Evolutionary conservation across 1,140 invertebrate species (phyloP).

Genomic region (Lysiphlebus fabarum): DNA sequence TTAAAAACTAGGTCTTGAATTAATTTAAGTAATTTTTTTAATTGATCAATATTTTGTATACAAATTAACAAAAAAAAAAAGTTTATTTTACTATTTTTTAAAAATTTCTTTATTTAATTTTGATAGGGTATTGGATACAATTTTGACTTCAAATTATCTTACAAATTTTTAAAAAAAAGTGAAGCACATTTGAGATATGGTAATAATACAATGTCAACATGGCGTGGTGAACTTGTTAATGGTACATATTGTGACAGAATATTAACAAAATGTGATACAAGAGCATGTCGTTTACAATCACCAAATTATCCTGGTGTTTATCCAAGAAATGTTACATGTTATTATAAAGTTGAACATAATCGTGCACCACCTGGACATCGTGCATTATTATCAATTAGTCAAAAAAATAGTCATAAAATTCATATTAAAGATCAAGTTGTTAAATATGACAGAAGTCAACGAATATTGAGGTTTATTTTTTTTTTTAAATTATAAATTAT

Average conservation of each 20-base stretch:
- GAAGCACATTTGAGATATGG: constrained; percentile 75
- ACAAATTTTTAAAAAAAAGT: constrained; percentile 73
- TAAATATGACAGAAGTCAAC: constrained; percentile 72
- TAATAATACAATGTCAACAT: constrained; percentile 66
- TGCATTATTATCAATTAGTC: constrained; percentile 69
- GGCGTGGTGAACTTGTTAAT: constrained; percentile 67
- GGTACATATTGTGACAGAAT: constrained; percentile 77
- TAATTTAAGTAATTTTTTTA: too few relatives aligned
- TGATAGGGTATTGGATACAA: constrained; percentile 70
- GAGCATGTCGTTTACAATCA: constrained; percentile 72
- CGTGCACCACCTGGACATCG: constrained; percentile 69
- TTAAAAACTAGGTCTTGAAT: not conserved
- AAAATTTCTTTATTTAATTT: constrained; percentile 2
- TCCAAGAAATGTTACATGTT: constrained; percentile 79
- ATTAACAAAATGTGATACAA: constrained; percentile 59
- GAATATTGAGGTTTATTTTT: constrained; percentile 63
- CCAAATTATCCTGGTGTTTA: constrained; percentile 85
- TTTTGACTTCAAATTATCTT: constrained; percentile 79
- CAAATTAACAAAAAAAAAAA: too few relatives aligned
- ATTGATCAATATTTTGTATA: too few relatives aligned
- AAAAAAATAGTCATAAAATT: constrained; percentile 73
- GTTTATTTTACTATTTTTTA: not conserved
- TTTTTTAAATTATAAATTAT: not conserved
- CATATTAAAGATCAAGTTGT: constrained; percentile 76
- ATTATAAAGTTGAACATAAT: constrained; percentile 71